A percentile compares a stretch with the other conserved stretches of the same genome.
These are phyloP conservation scores for Oenanthe oenanthe DNA, from an alignment of 2,113 vertebrate species.

Conservation along the genomic window DNA sequence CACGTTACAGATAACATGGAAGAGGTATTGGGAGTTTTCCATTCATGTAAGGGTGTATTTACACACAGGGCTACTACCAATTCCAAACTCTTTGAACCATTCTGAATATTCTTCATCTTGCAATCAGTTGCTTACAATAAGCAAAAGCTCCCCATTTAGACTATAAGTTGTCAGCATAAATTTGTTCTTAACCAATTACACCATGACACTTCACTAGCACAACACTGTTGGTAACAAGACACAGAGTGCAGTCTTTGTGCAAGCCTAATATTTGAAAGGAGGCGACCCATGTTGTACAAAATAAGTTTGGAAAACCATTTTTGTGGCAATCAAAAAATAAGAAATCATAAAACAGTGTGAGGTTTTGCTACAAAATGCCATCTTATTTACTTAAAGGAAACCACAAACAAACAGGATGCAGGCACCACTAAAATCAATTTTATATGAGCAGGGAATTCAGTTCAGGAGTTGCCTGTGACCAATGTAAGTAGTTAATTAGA, in stretches of 20 bases:
- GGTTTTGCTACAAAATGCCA: slow-evolving; percentile 14
- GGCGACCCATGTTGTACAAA: background rate
- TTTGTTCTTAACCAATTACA: background rate
- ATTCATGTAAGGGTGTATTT: background rate
- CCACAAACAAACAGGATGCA: slow-evolving; percentile 34
- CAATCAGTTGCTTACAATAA: background rate
- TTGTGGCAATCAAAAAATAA: background rate
- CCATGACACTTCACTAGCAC: background rate
- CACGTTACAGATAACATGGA: background rate
- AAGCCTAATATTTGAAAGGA: background rate
- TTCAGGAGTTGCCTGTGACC: slow-evolving; percentile 17
- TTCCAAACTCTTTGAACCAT: background rate
- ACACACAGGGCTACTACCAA: slow-evolving; percentile 5
- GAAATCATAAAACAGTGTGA: background rate
- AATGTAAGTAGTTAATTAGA: slow-evolving; percentile 29
- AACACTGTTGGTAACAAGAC: background rate
- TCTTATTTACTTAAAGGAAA: slow-evolving; percentile 27
- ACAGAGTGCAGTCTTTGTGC: background rate
- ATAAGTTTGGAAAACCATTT: slow-evolving; percentile 13
- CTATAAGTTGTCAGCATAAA: background rate
- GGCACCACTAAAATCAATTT: slow-evolving; percentile 8
- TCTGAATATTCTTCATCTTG: background rate
- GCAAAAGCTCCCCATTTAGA: background rate
- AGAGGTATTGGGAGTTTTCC: background rate
- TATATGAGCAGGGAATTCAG: background rate